These are phyloP conservation scores for Phaonia tiefii DNA, from an alignment of 2,888 invertebrate species.

Conservation along the genomic window DNA sequence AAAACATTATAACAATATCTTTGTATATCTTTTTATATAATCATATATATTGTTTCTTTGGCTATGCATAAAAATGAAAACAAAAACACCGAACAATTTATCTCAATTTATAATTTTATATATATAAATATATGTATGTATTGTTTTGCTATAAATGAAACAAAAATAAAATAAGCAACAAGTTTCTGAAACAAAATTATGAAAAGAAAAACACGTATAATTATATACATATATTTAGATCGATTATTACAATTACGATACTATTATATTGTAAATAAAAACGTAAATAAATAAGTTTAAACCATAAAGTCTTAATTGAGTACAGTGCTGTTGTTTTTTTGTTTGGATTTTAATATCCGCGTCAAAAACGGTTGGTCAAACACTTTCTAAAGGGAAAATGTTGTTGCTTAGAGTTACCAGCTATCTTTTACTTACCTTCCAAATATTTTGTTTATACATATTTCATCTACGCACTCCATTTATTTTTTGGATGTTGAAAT, in stretches of 20 bases:
- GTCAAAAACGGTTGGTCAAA: too few species aligned
- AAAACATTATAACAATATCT: constrained; percentile 43
- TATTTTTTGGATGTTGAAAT: too few species aligned
- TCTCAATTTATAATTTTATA: constrained; percentile 24
- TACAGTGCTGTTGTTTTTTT: constrained; percentile 2
- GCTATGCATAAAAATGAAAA: constrained; percentile 49
- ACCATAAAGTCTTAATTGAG: constrained; percentile 45
- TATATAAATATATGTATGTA: too few species aligned
- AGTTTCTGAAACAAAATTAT: constrained; percentile 70
- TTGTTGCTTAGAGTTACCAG: too few species aligned
- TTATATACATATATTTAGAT: constrained; percentile 73
- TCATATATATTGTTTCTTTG: constrained; percentile 24
- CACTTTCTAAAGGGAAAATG: too few species aligned
- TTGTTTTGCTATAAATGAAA: constrained; percentile 42
- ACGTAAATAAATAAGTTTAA: constrained; percentile 70
- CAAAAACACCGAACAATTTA: constrained; percentile 6
- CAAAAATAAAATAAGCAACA: constrained; percentile 47
- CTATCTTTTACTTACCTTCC: too few species aligned
- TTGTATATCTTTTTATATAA: constrained; percentile 41
- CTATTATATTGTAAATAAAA: constrained; percentile 77
- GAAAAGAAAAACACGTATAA: constrained; percentile 65
- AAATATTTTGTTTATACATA: too few species aligned
- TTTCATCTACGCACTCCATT: too few species aligned
- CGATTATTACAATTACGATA: constrained; percentile 73
- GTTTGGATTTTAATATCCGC: too few species aligned